Evolutionary conservation across 2,113 vertebrate species (phyloP).

Genomic region (Egretta garzetta): DNA sequence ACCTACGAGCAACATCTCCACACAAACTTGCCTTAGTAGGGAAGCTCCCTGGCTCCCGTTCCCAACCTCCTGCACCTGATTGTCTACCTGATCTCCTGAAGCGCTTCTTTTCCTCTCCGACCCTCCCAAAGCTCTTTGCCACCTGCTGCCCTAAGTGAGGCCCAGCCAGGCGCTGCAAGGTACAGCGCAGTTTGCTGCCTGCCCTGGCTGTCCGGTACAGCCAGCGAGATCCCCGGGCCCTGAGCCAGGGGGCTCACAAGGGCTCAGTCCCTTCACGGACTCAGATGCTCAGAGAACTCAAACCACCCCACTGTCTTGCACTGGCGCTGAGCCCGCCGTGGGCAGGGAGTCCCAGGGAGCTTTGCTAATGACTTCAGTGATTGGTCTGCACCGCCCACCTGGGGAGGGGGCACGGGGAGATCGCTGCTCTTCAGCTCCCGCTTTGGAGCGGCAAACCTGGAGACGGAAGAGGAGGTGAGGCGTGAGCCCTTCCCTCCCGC

Average conservation of each 20-base stretch:
- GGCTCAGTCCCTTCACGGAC: neutral
- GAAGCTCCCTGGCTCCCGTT: neutral
- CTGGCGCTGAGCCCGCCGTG: neutral
- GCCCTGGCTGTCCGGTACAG: neutral
- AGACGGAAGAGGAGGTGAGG: neutral
- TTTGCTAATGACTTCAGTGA: neutral
- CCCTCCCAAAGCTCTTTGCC: neutral
- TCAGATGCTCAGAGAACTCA: neutral
- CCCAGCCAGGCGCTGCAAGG: neutral
- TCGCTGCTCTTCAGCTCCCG: neutral
- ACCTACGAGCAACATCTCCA: neutral
- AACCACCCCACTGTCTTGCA: rapidly evolving
- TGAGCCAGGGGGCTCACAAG: rapidly evolving
- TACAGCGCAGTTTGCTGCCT: neutral
- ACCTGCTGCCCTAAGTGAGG: neutral
- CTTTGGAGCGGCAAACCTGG: neutral
- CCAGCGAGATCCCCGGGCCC: too few relatives aligned
- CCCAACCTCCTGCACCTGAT: neutral
- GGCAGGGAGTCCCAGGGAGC: too few relatives aligned
- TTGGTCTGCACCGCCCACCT: rapidly evolving
- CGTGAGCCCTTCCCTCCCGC: neutral
- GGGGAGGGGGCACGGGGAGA: neutral
- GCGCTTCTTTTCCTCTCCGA: neutral
- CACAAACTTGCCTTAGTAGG: rapidly evolving
- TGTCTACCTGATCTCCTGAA: neutral